Evolutionary conservation across 2,113 vertebrate species (phyloP).

Genomic region (Edolisoma coerulescens): DNA sequence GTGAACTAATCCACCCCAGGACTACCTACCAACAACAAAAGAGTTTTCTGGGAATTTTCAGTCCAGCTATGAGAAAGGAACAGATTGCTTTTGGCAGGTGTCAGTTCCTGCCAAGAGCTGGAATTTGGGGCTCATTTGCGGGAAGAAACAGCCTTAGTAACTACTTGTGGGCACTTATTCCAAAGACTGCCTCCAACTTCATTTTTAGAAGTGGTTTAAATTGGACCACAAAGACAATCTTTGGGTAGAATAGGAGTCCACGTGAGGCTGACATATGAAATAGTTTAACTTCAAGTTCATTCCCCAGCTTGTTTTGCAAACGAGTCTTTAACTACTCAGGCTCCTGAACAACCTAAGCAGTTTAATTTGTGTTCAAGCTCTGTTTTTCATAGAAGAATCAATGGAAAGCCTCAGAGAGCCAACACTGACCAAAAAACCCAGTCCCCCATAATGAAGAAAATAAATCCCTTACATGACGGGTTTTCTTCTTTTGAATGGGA

Average conservation of each 20-base stretch:
- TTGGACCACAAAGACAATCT: slow-evolving; percentile 1
- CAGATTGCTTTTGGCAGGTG: not conserved
- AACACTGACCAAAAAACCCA: not conserved
- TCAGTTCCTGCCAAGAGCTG: not conserved
- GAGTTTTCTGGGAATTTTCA: not conserved
- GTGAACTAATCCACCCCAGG: not conserved
- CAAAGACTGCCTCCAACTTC: not conserved
- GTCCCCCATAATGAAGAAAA: not conserved
- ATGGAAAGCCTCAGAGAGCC: not conserved
- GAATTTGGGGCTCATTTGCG: not conserved
- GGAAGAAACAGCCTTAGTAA: not conserved
- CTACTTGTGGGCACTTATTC: not conserved
- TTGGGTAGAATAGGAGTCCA: not conserved
- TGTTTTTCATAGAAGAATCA: not conserved
- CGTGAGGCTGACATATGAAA: not conserved
- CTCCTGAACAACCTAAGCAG: not conserved
- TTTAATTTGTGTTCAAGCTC: not conserved
- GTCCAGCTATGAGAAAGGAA: not conserved
- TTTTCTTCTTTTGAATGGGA: not conserved
- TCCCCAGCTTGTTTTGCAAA: not conserved
- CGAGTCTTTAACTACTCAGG: not conserved
- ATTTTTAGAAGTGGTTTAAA: slow-evolving; percentile 7
- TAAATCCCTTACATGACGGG: not conserved
- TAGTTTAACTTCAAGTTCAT: not conserved
- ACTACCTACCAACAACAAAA: not conserved